Evolutionary conservation across 2,797 vertebrate species (phyloP), one percentile per base, ranked within the genome.

Genomic region (Platyrinchus mystaceus): DNA sequence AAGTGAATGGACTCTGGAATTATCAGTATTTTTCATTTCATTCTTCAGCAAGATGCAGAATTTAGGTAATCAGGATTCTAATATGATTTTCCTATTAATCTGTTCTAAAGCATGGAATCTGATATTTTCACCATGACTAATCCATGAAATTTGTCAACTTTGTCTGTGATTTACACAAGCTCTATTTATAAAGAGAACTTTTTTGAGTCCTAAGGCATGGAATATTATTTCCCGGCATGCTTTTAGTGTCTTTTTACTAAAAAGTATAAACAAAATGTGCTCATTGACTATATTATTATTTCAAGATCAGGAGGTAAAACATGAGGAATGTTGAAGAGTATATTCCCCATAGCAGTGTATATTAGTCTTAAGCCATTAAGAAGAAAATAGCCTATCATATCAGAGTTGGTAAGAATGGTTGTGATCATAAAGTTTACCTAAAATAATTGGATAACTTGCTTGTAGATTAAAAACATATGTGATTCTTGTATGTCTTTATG

Each of bases 121-220:
- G 94, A 96, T 98, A 97, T 95, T 97, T 97, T 97, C 95, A 93
- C 96, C 94, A 89, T 98, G 96, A 97, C 97, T 97, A 97, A 98
- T 97, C 96, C 94, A 74, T 97, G 97, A 98, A 97, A 97, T 98
- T 98, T 97, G 97, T 98, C 97, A 97, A 93, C 96, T 97, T 97
- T 87, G 87, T 95, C 95, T 88, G 84, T 97, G 97, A 98, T 97
- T 98, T 98, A 96, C 89, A 97, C 91, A 96, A 95, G 78, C 60
- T 94, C 90, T 96, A 24, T 97, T 95, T 96, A 87, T 96, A 95
- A 97, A 84, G 67, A 93, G 71, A 92, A 94, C 73, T 96, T 82
- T n/a, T 83, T 77, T 85, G 82, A 95, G 85, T 94, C 94, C 87
- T 89, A 91, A 88, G 93, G 82, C 86, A 88, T 69, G 79, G 93